Evolutionary conservation across 2,113 vertebrate species (phyloP).

Genomic region (Corythaixoides concolor): DNA sequence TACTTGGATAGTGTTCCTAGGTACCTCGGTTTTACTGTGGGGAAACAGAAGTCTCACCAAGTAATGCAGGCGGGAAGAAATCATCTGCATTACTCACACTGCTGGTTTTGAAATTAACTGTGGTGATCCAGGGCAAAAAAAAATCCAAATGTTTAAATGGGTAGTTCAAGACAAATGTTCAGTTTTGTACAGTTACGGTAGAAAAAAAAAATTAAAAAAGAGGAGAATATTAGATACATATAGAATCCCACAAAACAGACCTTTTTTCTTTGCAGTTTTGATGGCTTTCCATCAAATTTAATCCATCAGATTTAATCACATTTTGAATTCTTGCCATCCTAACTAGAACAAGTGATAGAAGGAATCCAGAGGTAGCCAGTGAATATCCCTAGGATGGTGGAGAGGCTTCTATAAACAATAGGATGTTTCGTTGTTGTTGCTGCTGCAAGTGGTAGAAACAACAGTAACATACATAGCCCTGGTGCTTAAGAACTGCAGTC

Average conservation of each 20-base stretch:
- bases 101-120: slow-evolving; percentile 43
- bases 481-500: not conserved
- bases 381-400: not conserved
- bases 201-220: not conserved
- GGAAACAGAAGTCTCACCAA: slow-evolving; percentile 25
- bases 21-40: not conserved
- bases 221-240: not conserved
- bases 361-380: not conserved
- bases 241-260: not conserved
- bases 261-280: not conserved
- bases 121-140: not conserved
- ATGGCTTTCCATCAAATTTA: not conserved
- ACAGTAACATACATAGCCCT: not conserved
- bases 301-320: not conserved
- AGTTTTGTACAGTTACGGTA: not conserved
- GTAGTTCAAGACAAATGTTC: not conserved
- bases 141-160: not conserved
- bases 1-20: not conserved
- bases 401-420: not conserved
- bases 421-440: not conserved
- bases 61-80: not conserved
- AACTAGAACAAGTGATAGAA: not conserved
- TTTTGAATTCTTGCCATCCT: not conserved
- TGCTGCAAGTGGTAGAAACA: not conserved
- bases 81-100: not conserved